Evolutionary conservation across 53 echinoderm and acorn worm species (phyloP).

Genomic region (Hippasteria phrygiana): DNA sequence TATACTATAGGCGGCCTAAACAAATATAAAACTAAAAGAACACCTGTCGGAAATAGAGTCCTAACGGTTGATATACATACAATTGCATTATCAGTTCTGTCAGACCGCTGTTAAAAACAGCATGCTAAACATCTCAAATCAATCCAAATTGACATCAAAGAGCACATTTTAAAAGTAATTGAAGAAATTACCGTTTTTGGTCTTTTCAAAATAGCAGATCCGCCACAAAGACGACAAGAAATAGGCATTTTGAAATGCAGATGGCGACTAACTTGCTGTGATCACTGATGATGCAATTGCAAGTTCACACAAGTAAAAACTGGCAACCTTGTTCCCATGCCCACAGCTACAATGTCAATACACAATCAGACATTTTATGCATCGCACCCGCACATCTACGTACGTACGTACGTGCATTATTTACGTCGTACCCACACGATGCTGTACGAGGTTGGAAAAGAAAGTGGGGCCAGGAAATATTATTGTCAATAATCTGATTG

Average conservation of each 20-base stretch:
- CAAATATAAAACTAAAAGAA: not conserved
- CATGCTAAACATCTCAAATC: not conserved
- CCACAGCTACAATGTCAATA: too few relatives aligned
- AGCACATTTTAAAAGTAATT: not conserved
- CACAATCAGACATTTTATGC: too few relatives aligned
- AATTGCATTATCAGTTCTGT: not conserved
- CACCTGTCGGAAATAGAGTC: slow-evolving; percentile 53
- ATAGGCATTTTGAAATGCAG: slow-evolving; percentile 76
- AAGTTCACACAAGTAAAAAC: not conserved
- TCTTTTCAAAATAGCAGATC: slow-evolving; percentile 87
- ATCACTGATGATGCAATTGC: not conserved
- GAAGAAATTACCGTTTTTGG: slow-evolving; percentile 85
- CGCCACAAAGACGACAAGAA: slow-evolving; percentile 78
- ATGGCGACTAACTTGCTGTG: not conserved
- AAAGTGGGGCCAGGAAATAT: too few relatives aligned
- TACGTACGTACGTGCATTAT: too few relatives aligned
- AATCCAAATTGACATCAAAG: not conserved
- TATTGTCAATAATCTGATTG: too few relatives aligned
- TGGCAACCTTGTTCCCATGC: slow-evolving; percentile 8
- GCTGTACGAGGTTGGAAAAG: too few relatives aligned
- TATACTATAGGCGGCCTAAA: not conserved
- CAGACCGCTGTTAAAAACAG: too few relatives aligned
- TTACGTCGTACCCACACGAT: too few relatives aligned
- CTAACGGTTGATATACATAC: not conserved
- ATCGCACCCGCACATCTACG: too few relatives aligned